These are phyloP conservation scores for Laupala kohalensis DNA, from an alignment of 1,140 invertebrate species.

Conservation along the genomic window DNA sequence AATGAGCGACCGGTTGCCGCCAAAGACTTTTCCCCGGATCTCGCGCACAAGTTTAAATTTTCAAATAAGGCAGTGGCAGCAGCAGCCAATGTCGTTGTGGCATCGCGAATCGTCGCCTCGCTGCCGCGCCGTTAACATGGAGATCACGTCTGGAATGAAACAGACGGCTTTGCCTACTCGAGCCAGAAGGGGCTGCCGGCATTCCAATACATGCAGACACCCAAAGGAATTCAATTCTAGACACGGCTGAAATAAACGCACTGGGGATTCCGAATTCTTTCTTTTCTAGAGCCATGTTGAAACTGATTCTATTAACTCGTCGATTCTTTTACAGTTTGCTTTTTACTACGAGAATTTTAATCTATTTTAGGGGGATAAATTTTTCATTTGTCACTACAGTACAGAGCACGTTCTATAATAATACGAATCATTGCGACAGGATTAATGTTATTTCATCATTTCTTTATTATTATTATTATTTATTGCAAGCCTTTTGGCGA, in stretches of 20 bases:
- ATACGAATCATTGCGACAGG: no score
- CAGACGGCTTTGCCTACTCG: neutral
- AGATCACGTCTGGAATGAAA: neutral
- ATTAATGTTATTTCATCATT: no score
- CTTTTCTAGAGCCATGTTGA: neutral
- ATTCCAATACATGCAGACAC: neutral
- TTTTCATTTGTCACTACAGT: no score
- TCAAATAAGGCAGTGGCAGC: neutral
- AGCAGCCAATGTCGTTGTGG: neutral
- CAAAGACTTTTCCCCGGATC: neutral
- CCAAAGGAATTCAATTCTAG: neutral
- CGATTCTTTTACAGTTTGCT: no score
- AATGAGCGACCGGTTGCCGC: neutral
- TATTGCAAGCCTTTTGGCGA: no score
- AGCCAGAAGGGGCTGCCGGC: neutral
- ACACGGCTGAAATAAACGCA: neutral
- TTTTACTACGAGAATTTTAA: no score
- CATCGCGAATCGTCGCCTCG: neutral
- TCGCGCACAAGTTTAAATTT: neutral
- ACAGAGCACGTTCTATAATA: no score
- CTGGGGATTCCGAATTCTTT: neutral
- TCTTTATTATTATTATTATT: no score
- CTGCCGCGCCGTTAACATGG: neutral
- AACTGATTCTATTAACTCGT: neutral
- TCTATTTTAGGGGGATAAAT: no score